Evolutionary conservation across 1,140 invertebrate species (phyloP).

Genomic region (Macrosteles quadrilineatus): DNA sequence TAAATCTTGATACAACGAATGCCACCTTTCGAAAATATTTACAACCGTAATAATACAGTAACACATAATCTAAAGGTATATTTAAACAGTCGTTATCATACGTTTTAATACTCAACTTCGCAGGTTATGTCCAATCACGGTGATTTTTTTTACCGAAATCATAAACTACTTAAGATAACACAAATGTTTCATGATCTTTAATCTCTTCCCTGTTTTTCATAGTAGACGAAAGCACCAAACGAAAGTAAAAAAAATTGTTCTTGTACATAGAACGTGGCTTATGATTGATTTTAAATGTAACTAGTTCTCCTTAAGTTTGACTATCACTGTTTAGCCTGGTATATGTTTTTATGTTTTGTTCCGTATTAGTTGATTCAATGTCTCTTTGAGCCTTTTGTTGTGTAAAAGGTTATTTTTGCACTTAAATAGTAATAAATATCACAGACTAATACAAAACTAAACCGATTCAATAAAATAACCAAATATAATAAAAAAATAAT

Average conservation of each 20-base stretch:
- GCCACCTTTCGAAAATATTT: no score
- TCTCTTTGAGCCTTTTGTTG: conserved; percentile 19
- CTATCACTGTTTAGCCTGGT: conserved; percentile 10
- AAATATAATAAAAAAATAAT: neutral
- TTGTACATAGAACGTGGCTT: conserved; percentile 31
- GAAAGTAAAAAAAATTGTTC: neutral
- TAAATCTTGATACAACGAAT: no score
- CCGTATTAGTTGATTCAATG: conserved; percentile 17
- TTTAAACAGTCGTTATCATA: no score
- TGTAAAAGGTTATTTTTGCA: conserved; percentile 18
- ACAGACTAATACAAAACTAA: neutral
- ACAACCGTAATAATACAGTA: no score
- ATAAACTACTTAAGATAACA: neutral
- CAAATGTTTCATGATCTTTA: neutral
- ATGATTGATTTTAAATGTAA: conserved; percentile 24
- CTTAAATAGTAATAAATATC: conserved; percentile 2
- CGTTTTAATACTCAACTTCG: no score
- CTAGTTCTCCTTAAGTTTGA: conserved; percentile 14
- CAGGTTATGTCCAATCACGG: conserved; percentile 19
- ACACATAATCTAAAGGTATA: no score
- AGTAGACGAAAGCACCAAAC: neutral
- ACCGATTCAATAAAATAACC: neutral
- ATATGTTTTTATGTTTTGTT: conserved; percentile 7
- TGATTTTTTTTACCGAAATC: neutral
- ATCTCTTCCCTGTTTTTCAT: neutral